Evolutionary conservation across 2,888 invertebrate species (phyloP), one percentile per base, ranked within the genome.

Genomic region (Aleiodes alternator): DNA sequence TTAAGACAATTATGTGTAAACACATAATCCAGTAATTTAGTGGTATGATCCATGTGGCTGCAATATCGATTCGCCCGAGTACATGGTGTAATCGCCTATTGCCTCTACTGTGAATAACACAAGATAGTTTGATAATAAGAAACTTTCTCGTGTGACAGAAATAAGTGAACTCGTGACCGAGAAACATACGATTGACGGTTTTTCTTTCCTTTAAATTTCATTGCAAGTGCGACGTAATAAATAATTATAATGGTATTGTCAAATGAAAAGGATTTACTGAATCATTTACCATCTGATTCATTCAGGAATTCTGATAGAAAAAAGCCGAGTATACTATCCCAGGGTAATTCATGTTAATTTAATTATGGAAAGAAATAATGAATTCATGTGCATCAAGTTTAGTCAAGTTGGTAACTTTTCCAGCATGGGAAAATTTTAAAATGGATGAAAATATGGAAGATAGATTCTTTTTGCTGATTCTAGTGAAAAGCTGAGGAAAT

Each of bases 221-320:
- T n/a, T 59, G 34, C 3, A 38, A 43, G 43, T 43, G 11, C 43
- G 3, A 61, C 11, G 59, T 61, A 2, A n/a, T 14, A 34, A 5
- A 68, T 29, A 29, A 8, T 23, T 43, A 74, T 34, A 57, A 85
- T 86, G 85, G 84, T 85, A 66, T 73, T 86, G 78, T 83, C 79
- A 48, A 85, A 74, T 38, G 85, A 86, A 51, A 80, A 75, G 6
- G 84, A 84, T 57, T 76, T 82, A 34, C 70, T 84, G 12, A 64
- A 38, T 34, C 70, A 76, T 61, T 71, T 75, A 57, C 78, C 79
- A 16, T 34, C 48, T 7, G 80, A 81, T 59, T 83, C 81, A 29
- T 78, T 85, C n/a, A 83, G 80, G 50, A 84, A 86, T 69, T 43
- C 86, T 85, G 86, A 80, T 86, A 56, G 73, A 81, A 70, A 86